Base-by-base conservation (phyloP, 2,888 invertebrate genomes). In the Melieria picta region DNA sequence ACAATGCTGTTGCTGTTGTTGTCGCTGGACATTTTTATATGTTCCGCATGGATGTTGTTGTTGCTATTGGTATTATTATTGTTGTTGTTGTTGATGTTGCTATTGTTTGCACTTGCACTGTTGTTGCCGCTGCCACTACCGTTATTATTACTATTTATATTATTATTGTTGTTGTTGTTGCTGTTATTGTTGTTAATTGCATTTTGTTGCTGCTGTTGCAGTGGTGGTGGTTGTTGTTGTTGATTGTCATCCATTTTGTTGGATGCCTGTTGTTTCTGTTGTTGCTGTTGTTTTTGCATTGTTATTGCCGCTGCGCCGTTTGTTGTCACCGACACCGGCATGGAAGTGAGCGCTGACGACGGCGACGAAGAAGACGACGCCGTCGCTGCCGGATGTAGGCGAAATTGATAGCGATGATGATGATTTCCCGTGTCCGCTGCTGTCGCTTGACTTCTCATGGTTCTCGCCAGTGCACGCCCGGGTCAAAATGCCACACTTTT, bases 21-120 rank as follows among this genome's bases (percentile, higher is more conserved):
- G 42, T n/a, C 60, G 10, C 57, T 66, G 43, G 67, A 13, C 60
- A 60, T 13, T 50, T 67, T 60, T 52, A 67, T 67, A 60, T 50
- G 77, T 73, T 65, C 77, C 74, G 47, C 76, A 72, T 69, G 76
- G 75, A 69, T 75, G 65, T 67, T 76, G 73, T 71, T 76, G 72
- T 72, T 76, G 57, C 10, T 74, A 71, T 58, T 73, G 69, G 50
- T 76, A 71, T 60, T 74, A 69, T 65, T 77, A 72, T 69, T 76
- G 71, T 74, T 79, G 70, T 75, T 77, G 72, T 64, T 76, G 74
- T 76, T 77, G 74, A 65, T 75, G 76, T 72, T 75, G 75, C 73
- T 74, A 67, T 58, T 67, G 52, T 61, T 67, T 61, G 61, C 67
- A 67, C 60, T 61, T 61, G 67, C 67, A 60, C 67, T 77, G 66